Evolutionary conservation across 1,140 invertebrate genomes (phyloP), one percentile per base, ranked within the genome.

Genomic region (Cryptotermes secundus): DNA sequence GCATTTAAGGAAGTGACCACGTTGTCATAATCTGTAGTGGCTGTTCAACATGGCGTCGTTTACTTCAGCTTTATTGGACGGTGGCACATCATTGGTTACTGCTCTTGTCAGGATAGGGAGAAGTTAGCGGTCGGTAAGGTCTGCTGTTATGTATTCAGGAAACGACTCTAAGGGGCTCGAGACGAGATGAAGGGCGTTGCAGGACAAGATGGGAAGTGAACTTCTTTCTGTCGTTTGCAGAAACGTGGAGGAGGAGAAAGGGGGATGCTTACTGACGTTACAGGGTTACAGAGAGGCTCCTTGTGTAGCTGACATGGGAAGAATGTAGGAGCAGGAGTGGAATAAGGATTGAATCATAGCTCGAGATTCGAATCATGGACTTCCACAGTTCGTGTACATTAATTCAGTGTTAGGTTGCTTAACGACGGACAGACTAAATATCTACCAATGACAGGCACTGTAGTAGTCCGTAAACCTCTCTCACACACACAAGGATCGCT

Each of bases 31-130:
- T 22, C 14, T 49, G 59, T n/a, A 72, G 26, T 72, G 53, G 59
- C n/a, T 72, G n/a, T n/a, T n/a, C 59, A 72, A 72, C 59, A 72
- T 72, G 59, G 59, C 59, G 59, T 72, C 59, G 7, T 49, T 49
- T 49, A 49, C 45, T 49, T 49, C 22, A 19, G 45, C 59, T 72
- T 72, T n/a, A 31, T 72, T 49, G 45, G 45, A 49, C 45, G 19
- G 16, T 14, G 45, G 45, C 16, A 49, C 45, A 49, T 14, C 45
- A 49, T 49, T 72, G 59, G 59, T 31, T 31, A 72, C 59, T 72
- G n/a, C 59, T 72, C 59, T 72, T 72, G 7, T 72, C 26, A 14
- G 26, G n/a, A 31, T 31, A 16, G 59, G 31, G n/a, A 31, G 26
- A 72, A 31, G 59, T 72, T 31, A 9, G 45, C 19, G 26, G 26